phyloP scores from a whole-genome alignment of 2,797 vertebrate species.

The Melopsittacus undulatus region DNA sequence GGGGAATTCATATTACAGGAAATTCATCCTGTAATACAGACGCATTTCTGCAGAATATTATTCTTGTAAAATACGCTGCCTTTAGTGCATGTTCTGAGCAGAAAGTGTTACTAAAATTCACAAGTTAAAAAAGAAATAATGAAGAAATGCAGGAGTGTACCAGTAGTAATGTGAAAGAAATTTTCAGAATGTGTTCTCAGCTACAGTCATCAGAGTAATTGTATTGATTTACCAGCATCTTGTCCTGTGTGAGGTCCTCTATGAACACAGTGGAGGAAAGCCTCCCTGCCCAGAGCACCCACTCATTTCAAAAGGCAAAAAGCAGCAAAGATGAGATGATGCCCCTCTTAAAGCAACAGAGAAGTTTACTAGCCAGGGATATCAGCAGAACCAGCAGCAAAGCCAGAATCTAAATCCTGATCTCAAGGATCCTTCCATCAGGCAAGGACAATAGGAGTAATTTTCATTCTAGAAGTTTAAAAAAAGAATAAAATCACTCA shows the following conservation, averaged over 20 bases:
- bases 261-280: not conserved
- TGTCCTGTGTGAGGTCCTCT: not conserved
- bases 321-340: not conserved
- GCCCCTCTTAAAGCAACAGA: not conserved
- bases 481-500: not conserved
- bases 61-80: not conserved
- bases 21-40: not conserved
- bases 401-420: not conserved
- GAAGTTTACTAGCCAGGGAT: not conserved
- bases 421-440: not conserved
- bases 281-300: not conserved
- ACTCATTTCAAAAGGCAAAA: not conserved
- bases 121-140: not conserved
- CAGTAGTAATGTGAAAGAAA: not conserved
- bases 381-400: not conserved
- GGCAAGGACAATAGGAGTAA: fast-evolving
- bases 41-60: not conserved
- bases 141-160: not conserved
- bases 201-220: not conserved
- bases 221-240: not conserved
- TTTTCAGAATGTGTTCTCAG: not conserved
- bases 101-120: not conserved
- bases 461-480: not conserved
- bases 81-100: not conserved
- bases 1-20: not conserved